These are phyloP conservation scores for Menidia menidia DNA, from an alignment of 2,797 vertebrate genomes.

Conservation along the genomic window DNA sequence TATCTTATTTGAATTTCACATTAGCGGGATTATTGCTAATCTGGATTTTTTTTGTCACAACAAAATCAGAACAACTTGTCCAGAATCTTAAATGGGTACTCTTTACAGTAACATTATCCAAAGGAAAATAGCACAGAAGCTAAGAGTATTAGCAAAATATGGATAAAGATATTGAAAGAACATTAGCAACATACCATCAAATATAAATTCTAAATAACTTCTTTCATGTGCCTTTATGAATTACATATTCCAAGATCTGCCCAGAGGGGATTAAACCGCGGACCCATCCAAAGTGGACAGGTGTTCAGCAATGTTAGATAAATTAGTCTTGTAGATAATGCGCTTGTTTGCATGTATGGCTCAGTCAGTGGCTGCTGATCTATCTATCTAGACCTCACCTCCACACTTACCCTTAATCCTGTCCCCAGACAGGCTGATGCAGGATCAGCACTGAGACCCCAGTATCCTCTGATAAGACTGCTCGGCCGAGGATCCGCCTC, in stretches of 20 bases:
- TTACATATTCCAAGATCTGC: constrained; percentile 29
- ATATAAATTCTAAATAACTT: too few species aligned
- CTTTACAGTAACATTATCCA: neutral
- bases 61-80: constrained; percentile 1
- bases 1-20: constrained; percentile 33
- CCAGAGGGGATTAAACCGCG: constrained; percentile 31
- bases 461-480: constrained; percentile 45
- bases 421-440: constrained; percentile 81
- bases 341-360: constrained; percentile 65
- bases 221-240: constrained; percentile 15
- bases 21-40: constrained; percentile 56
- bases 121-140: neutral
- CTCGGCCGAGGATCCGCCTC: constrained; percentile 33
- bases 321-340: constrained; percentile 63
- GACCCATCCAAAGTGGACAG: constrained; percentile 35
- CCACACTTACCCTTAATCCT: constrained; percentile 75
- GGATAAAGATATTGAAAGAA: constrained; percentile 22
- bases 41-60: constrained; percentile 29
- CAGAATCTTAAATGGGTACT: neutral
- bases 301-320: constrained; percentile 50
- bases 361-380: constrained; percentile 64
- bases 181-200: constrained; percentile 1
- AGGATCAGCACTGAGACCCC: constrained; percentile 71
- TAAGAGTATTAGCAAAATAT: constrained; percentile 12
- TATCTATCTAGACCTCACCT: constrained; percentile 69